Evolutionary conservation across 1,140 invertebrate genomes (phyloP), one percentile per base, ranked within the genome.

Genomic region (Nasonia vitripennis): DNA sequence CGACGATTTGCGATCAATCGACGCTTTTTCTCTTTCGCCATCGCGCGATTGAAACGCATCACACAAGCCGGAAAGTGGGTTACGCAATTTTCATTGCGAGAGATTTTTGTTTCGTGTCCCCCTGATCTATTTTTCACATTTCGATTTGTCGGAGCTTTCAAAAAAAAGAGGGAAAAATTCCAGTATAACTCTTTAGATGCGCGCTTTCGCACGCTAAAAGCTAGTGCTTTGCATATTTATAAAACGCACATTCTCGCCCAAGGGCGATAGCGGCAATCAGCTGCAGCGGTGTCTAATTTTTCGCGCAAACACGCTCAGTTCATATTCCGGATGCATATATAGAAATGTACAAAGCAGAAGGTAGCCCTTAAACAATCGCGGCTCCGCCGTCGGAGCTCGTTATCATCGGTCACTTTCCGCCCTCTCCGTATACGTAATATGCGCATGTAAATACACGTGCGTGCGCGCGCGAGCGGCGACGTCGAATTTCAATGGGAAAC

Each of bases 401-500:
- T 71, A 71, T 71, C 70, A 71, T 11, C 20, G 23, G 17, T 23
- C 27, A 71, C 27, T 31, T 71, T 31, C 27, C 70, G 31, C 68
- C n/a, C 68, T 17, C 68, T 9, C 0, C 68, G 68, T 31, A 55
- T 55, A 31, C 12, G 20, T 70, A 17, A 23, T 67, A 67, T 67
- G 9, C 1, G 68, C 27, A 71, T 31, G 17, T 71, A 31, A 11
- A 62, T 62, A 62, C 4, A 11, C 23, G 14, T 34, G 27, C 14
- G 70, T 17, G 27, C 27, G 27, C 41, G 27, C 27, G 27, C 9
- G 23, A 31, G n/a, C 23, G 5, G 11, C 68, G 12, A 17, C 27
- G 70, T 71, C 27, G 70, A 34, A 71, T 71, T 71, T 71, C 23
- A 71, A 71, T 71, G 70, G 27, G 70, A 17, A 71, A 34, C 70